Conservation (phyloP, 2,797 vertebrate genomes). For the Lophius americanus region DNA sequence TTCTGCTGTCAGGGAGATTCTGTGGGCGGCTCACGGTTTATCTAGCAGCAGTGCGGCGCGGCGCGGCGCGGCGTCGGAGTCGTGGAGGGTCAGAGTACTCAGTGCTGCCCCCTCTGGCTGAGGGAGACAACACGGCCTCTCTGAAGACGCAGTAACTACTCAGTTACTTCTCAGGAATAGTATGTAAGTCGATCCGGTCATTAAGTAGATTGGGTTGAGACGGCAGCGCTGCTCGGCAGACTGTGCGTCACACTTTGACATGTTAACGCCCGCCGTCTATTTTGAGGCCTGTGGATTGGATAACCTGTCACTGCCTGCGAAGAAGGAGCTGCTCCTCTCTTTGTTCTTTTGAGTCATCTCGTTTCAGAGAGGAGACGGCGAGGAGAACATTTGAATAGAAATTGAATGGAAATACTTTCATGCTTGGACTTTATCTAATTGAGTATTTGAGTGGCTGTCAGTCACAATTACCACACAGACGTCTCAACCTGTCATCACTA, state of each 20-base stretch:
- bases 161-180: too few species aligned
- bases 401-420: constrained; percentile 60
- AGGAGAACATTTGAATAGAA: constrained; percentile 67
- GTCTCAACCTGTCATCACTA: too few species aligned
- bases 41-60: too few species aligned
- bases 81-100: too few species aligned
- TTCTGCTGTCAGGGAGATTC: too few species aligned
- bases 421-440: constrained; percentile 60
- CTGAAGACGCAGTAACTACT: too few species aligned
- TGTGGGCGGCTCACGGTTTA: too few species aligned
- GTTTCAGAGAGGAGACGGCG: constrained; percentile 40
- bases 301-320: constrained; percentile 42
- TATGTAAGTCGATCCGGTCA: too few species aligned
- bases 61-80: too few species aligned
- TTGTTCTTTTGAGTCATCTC: constrained; percentile 42
- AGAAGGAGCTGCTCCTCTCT: constrained; percentile 12
- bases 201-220: too few species aligned
- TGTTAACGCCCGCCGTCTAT: constrained; percentile 6
- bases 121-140: too few species aligned
- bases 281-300: constrained; percentile 27
- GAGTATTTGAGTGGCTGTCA: constrained; percentile 48
- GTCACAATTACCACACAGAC: constrained; percentile 32
- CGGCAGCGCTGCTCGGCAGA: not conserved
- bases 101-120: too few species aligned
- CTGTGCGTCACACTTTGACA: not conserved